These are phyloP conservation scores for Leuciscus waleckii DNA, from an alignment of 2,797 vertebrate species.

Conservation along the genomic window DNA sequence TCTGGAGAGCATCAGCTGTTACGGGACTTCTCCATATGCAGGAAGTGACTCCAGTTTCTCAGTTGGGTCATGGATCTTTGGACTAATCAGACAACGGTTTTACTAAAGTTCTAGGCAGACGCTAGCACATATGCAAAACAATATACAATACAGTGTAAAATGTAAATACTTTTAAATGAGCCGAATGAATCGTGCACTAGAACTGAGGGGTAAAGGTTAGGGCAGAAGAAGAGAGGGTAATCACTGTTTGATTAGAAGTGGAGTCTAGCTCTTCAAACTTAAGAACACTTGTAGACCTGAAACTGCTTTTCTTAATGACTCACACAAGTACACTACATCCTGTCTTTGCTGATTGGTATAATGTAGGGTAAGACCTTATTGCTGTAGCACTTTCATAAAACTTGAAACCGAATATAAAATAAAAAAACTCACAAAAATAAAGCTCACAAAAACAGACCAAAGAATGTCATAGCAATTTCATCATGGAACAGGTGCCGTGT, in stretches of 20 bases:
- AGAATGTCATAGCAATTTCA: background rate
- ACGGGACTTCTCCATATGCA: slow-evolving; percentile 65
- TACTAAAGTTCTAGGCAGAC: background rate
- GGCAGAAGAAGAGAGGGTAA: background rate
- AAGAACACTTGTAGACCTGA: slow-evolving; percentile 12
- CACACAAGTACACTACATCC: slow-evolving; percentile 14
- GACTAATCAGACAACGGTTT: slow-evolving; percentile 10
- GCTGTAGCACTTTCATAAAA: background rate
- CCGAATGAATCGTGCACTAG: background rate
- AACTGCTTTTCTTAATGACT: slow-evolving; percentile 1
- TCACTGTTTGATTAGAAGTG: background rate
- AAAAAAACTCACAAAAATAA: background rate
- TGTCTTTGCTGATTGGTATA: background rate
- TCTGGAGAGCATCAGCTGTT: slow-evolving; percentile 58
- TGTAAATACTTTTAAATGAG: background rate
- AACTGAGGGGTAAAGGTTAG: background rate
- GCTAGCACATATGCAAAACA: background rate
- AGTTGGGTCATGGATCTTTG: slow-evolving; percentile 13
- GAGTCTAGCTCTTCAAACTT: background rate
- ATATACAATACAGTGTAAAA: background rate
- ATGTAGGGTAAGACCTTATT: background rate
- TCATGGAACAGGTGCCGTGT: background rate
- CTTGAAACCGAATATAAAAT: background rate
- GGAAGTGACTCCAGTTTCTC: slow-evolving; percentile 65
- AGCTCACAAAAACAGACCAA: background rate